A percentile compares a stretch with the other conserved stretches of the same genome.
Conservation (phyloP, 2,113 vertebrate genomes). For the Eubucco bourcierii region DNA sequence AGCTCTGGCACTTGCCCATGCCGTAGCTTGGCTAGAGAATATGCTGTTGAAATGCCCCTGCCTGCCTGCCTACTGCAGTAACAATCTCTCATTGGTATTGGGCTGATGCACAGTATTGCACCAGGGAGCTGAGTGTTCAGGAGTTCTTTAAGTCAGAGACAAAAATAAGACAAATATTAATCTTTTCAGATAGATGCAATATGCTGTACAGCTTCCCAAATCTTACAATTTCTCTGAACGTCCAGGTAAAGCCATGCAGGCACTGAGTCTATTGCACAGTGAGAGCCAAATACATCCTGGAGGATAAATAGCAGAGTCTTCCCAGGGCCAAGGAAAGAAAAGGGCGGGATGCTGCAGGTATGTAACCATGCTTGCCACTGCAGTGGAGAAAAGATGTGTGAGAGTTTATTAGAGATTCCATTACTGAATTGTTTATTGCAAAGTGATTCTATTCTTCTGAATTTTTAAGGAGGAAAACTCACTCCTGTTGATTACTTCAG, state of each 20-base stretch:
- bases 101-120: accelerated
- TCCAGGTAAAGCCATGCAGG: neutral
- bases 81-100: neutral
- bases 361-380: neutral
- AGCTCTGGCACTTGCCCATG: neutral
- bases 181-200: neutral
- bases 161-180: neutral
- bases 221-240: neutral
- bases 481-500: neutral
- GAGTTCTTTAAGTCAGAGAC: neutral
- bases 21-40: neutral
- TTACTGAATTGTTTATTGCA: neutral
- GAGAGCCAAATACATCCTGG: neutral
- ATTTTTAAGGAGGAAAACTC: neutral
- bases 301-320: neutral
- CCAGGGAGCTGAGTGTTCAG: neutral
- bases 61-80: neutral
- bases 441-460: neutral
- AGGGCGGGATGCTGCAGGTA: neutral
- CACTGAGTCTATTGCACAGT: neutral
- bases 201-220: neutral
- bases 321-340: neutral
- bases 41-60: neutral
- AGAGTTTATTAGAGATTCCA: neutral
- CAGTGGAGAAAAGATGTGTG: neutral